A percentile compares a stretch with the other conserved stretches of the same genome.
These are phyloP conservation scores for Phallusia fumigata DNA, from an alignment of 23 tunicate species.

Conservation along the genomic window DNA sequence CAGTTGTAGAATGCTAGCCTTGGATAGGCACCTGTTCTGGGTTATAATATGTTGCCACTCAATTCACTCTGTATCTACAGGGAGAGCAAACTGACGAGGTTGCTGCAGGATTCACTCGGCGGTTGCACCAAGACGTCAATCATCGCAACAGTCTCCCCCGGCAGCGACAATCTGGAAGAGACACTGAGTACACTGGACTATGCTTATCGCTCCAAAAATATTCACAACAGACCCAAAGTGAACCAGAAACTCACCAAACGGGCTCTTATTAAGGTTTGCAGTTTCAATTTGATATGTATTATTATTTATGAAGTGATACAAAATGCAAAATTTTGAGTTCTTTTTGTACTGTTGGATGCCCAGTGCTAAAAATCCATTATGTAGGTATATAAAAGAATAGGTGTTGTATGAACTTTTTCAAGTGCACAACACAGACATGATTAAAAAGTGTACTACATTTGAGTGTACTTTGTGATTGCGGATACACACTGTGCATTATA, in stretches of 20 bases:
- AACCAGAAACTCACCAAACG: slow-evolving; percentile 92
- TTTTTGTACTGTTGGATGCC: too few species aligned
- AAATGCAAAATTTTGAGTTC: too few species aligned
- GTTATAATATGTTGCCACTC: too few species aligned
- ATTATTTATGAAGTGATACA: not conserved
- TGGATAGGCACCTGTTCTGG: too few species aligned
- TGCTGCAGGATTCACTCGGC: slow-evolving; percentile 93
- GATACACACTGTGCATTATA: too few species aligned
- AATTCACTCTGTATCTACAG: slow-evolving; percentile 32
- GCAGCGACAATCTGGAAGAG: slow-evolving; percentile 78
- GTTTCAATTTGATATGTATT: not conserved
- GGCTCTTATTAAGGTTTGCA: slow-evolving; percentile 67
- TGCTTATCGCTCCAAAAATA: slow-evolving; percentile 83
- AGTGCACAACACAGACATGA: too few species aligned
- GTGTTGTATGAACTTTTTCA: too few species aligned
- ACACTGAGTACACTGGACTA: slow-evolving; percentile 89
- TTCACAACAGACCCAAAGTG: slow-evolving; percentile 88
- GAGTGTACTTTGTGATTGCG: too few species aligned
- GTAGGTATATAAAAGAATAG: too few species aligned
- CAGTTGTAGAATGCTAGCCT: too few species aligned
- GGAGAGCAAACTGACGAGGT: slow-evolving; percentile 84
- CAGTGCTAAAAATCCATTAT: too few species aligned
- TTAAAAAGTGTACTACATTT: too few species aligned
- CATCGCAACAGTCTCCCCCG: slow-evolving; percentile 91
- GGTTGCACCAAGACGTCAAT: slow-evolving; percentile 93